Evolutionary conservation across 53 echinoderm and acorn worm species (phyloP), one percentile per base, ranked within the genome.

Genomic region (Antedon mediterranea): DNA sequence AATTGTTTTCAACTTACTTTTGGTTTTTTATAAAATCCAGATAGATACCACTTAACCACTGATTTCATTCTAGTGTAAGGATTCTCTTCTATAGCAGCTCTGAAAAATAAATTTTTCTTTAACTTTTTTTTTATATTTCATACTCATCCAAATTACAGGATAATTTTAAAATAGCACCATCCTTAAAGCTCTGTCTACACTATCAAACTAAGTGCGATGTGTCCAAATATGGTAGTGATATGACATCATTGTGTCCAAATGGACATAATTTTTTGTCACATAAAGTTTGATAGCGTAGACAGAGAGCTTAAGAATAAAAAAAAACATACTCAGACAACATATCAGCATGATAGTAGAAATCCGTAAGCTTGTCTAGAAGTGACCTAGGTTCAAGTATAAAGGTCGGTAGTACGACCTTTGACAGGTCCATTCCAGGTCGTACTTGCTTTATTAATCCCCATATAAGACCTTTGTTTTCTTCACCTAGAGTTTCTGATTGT

Each of bases 1-100:
- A n/a, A n/a, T 6, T 37, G 11, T 37, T 37, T 37, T 28, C 31
- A n/a, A 43, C 74, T 28, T 77, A 95, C 97, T 86, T 95, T 95
- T 43, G 97, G 97, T 84, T 95, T 95, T 72, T 95, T 95, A 81
- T 95, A 95, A 76, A 95, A 95, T 31, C 97, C 97, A 57, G 97
- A 91, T 9, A 95, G 82, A 71, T 95, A 95, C 91, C 91, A 95
- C 27, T 89, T 78, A 6, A 88, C 89, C 0, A 91, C 85, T 74
- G 92, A 79, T 80, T 95, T 95, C 97, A 95, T 95, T 73, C 97
- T 73, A 8, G 89, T 87, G 28, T 85, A 92, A 0, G 97, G 86
- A 82, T 95, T 89, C 4, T 92, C 91, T 43, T 95, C 89, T 34
- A 79, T 74, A 6, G 89, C 85, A 34, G 97, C 91, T 71, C 97